Evolutionary conservation across 1,140 invertebrate species (phyloP).

Genomic region (Drosophila virilis): DNA sequence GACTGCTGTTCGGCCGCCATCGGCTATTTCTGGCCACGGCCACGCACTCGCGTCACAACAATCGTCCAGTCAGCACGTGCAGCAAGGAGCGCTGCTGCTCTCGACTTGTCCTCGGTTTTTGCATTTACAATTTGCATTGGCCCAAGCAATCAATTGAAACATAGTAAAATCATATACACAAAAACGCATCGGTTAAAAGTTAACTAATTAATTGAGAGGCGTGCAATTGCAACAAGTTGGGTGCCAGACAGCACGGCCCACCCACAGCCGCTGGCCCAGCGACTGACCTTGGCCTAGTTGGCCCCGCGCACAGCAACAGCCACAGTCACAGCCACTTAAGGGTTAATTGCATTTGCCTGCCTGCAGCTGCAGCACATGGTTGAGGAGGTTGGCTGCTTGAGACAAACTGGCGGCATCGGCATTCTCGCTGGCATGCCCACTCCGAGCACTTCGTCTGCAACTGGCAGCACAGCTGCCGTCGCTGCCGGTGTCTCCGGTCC

Average conservation of each 20-base stretch:
- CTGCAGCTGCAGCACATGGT: constrained; percentile 48
- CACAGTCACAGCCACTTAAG: constrained; percentile 9
- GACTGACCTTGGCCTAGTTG: constrained; percentile 68
- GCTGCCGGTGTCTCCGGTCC: constrained; percentile 5
- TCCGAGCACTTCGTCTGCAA: constrained; percentile 40
- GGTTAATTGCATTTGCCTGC: constrained; percentile 47
- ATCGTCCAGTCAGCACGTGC: constrained; percentile 56
- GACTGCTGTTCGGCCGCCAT: neutral
- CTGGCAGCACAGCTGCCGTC: constrained; percentile 14
- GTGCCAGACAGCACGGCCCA: neutral
- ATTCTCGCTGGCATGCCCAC: constrained; percentile 64
- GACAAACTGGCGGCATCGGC: constrained; percentile 65
- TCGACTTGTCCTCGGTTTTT: neutral
- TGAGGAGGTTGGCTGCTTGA: constrained; percentile 68
- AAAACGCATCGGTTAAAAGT: neutral
- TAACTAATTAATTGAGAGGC: neutral
- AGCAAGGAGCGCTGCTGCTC: constrained; percentile 1
- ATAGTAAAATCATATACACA: neutral
- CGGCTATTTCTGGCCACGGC: constrained; percentile 26
- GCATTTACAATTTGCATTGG: too few relatives aligned
- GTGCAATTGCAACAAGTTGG: neutral
- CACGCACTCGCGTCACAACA: constrained; percentile 69
- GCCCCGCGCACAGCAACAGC: constrained; percentile 44
- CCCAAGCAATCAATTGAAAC: too few relatives aligned
- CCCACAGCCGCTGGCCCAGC: neutral